These are phyloP conservation scores for Atopsyche davidsoni DNA, from an alignment of 1,140 invertebrate species.

Conservation along the genomic window DNA sequence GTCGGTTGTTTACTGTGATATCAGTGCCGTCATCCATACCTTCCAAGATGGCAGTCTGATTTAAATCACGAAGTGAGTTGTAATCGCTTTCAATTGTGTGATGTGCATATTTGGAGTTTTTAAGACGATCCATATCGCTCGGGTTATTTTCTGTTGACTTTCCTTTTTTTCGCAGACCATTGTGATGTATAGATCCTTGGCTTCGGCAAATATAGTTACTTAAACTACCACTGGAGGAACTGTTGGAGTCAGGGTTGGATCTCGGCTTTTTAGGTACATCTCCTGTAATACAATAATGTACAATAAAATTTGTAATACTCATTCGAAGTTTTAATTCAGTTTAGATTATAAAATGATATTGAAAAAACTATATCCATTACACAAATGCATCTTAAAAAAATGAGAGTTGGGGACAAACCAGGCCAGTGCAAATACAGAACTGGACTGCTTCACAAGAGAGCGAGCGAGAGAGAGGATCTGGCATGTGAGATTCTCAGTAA, in stretches of 20 bases:
- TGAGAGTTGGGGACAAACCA: too few species aligned
- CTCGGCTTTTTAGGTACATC: constrained; percentile 48
- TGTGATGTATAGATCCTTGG: constrained; percentile 40
- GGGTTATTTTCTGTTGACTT: constrained; percentile 33
- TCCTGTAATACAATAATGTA: constrained; percentile 39
- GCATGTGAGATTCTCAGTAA: too few species aligned
- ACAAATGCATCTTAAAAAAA: too few species aligned
- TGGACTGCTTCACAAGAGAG: too few species aligned
- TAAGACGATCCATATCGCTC: constrained; percentile 44
- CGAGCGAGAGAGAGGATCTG: too few species aligned
- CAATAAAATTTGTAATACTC: not conserved
- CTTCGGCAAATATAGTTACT: constrained; percentile 40
- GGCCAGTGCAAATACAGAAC: too few species aligned
- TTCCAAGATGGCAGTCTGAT: constrained; percentile 4
- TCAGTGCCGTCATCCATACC: constrained; percentile 2
- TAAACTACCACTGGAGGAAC: constrained; percentile 40
- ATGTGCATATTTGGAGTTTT: constrained; percentile 28
- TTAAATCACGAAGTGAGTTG: constrained; percentile 5
- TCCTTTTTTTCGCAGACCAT: constrained; percentile 40
- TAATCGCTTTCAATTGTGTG: constrained; percentile 2
- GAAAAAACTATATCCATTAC: too few species aligned
- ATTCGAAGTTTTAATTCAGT: too few species aligned
- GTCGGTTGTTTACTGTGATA: constrained; percentile 1
- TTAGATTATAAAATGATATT: too few species aligned
- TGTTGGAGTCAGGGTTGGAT: constrained; percentile 41